Evolutionary conservation across 2,888 invertebrate species (phyloP), one percentile per base, ranked within the genome.

Genomic region (Exephanes ischioxanthus): DNA sequence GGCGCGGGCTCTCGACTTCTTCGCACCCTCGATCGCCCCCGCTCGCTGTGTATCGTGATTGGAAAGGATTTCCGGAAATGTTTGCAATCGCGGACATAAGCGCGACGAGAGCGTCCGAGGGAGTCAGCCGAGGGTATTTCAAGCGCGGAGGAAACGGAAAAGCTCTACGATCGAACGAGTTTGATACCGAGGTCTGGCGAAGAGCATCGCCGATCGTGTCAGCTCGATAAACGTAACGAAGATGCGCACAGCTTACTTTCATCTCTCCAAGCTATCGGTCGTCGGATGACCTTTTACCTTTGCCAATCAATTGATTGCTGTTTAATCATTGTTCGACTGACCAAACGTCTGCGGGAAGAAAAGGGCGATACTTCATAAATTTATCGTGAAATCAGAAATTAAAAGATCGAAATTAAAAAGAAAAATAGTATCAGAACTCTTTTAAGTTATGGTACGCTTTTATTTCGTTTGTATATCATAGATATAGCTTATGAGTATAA

Each of bases 401-500:
- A 48, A 48, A 48, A 48, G 2, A 16, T 14, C 16, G 2, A 16
- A 26, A 58, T 58, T 22, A 14, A 58, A 26, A 58, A 22, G 16
- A 81, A 83, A 84, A 78, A 68, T 66, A 82, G 68, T 45, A 48
- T 37, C 53, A 81, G 80, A 67, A 83, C 80, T 76, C 66, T 78
- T 86, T 85, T 89, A 89, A 90, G 93, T 93, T 93, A 92, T 90
- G 92, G 91, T 94, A 93, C 91, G 92, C 90, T 93, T 94, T 94
- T 93, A 93, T 94, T 94, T 92, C 92, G 93, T 93, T 93, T 93
- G 93, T 93, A 92, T 94, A 93, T 94, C 92, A 93, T 94, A 94
- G 94, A 93, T 94, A 94, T 93, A 94, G 93, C 94, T 94, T 94
- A 94, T 92, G 93, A 93, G 93, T 94, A 94, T 93, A 94, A 92